These are phyloP conservation scores for Premnoplex brunnescens DNA, from an alignment of 2,797 vertebrate genomes.

Conservation along the genomic window DNA sequence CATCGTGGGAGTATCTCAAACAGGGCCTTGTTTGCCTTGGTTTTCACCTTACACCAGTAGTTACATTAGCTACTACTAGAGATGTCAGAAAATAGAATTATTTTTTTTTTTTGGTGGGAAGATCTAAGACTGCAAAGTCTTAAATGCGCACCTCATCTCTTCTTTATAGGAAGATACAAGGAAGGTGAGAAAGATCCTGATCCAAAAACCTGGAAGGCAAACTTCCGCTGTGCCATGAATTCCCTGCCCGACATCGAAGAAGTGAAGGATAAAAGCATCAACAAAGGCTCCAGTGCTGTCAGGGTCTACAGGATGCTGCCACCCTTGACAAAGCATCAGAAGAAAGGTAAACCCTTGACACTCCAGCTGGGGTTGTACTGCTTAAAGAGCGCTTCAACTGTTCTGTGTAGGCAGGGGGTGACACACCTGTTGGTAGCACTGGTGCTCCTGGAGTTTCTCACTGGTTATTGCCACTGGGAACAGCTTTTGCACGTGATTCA, in stretches of 20 bases:
- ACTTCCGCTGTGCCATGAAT: constrained; percentile 98
- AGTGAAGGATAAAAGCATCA: constrained; percentile 90
- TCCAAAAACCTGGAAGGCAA: constrained; percentile 98
- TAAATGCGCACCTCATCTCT: neutral
- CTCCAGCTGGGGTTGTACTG: neutral
- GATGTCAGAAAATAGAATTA: neutral
- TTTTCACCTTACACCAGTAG: neutral
- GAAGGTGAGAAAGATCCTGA: constrained; percentile 82
- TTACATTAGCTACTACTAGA: neutral
- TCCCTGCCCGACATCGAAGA: constrained; percentile 94
- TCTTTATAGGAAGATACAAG: constrained; percentile 84
- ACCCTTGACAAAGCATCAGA: constrained; percentile 75
- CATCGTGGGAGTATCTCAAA: accelerated
- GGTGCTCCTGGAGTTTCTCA: neutral
- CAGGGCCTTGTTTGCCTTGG: neutral
- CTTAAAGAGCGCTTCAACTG: neutral
- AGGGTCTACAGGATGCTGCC: constrained; percentile 93
- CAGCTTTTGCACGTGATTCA: neutral
- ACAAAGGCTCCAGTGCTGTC: constrained; percentile 91
- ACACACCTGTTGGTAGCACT: neutral
- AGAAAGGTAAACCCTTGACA: constrained; percentile 73
- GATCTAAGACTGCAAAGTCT: neutral
- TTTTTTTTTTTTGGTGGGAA: neutral
- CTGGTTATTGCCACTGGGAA: neutral
- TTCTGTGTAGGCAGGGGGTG: accelerated